These are phyloP conservation scores for Plutomurus gul DNA, from an alignment of 1,140 invertebrate species.

Conservation along the genomic window DNA sequence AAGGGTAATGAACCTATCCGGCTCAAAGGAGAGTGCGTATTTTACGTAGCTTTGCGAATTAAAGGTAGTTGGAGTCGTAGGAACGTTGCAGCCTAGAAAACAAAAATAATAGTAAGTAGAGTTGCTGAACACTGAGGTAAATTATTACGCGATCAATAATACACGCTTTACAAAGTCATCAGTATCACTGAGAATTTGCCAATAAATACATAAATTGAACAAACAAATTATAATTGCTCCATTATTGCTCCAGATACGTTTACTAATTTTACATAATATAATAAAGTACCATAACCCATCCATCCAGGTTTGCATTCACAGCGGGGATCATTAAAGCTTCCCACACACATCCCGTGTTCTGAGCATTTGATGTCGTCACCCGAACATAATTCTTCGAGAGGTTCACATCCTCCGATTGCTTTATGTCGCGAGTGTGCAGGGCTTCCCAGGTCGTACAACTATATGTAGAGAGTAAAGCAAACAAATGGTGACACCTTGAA, in stretches of 20 bases:
- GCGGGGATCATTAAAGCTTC: conserved; percentile 79
- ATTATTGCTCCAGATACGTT: no score
- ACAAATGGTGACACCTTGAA: background rate
- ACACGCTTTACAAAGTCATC: no score
- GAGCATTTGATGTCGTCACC: conserved; percentile 76
- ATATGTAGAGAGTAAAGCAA: conserved; percentile 50
- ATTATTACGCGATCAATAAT: no score
- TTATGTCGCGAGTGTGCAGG: conserved; percentile 82
- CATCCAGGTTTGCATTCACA: conserved; percentile 64
- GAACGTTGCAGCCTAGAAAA: conserved; percentile 79
- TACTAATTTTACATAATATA: no score
- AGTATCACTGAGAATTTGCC: no score
- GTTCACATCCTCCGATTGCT: conserved; percentile 76
- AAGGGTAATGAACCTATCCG: conserved; percentile 81
- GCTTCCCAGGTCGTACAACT: conserved; percentile 87
- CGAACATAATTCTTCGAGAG: conserved; percentile 85
- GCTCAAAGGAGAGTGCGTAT: conserved; percentile 92
- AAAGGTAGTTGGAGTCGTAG: conserved; percentile 85
- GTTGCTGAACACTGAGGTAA: no score
- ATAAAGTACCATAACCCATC: no score
- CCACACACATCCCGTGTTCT: conserved; percentile 92
- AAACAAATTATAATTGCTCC: no score
- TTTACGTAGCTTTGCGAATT: conserved; percentile 91
- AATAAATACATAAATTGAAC: no score
- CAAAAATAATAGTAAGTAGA: no score